Conservation (phyloP, 2,113 vertebrate species). For the Bubo blakistoni region DNA sequence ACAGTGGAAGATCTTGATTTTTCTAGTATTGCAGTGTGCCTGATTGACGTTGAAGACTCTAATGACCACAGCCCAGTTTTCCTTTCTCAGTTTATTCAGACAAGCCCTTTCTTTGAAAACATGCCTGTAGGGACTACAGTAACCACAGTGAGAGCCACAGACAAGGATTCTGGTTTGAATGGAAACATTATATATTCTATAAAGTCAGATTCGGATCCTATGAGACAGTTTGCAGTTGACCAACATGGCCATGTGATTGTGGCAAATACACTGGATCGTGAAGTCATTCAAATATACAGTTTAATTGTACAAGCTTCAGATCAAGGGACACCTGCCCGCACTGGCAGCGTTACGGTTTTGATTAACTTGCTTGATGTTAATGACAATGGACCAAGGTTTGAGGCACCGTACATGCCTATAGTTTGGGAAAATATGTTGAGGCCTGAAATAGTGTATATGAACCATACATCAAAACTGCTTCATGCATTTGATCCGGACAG, state of each 20-base stretch:
- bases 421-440: constrained; percentile 82
- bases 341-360: constrained; percentile 79
- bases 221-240: constrained; percentile 77
- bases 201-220: constrained; percentile 78
- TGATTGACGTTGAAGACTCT: constrained; percentile 85
- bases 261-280: constrained; percentile 77
- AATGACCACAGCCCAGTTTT: constrained; percentile 88
- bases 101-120: constrained; percentile 80
- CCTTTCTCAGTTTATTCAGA: constrained; percentile 76
- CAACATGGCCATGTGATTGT: constrained; percentile 78
- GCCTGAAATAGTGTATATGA: constrained; percentile 79
- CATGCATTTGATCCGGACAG: constrained; percentile 78
- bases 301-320: constrained; percentile 83
- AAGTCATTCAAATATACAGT: constrained; percentile 72
- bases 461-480: constrained; percentile 80
- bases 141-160: constrained; percentile 77
- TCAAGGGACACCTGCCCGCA: constrained; percentile 75
- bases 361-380: constrained; percentile 84
- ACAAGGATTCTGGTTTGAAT: constrained; percentile 84
- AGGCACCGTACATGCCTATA: constrained; percentile 77
- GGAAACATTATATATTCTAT: constrained; percentile 82
- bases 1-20: constrained; percentile 86
- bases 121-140: constrained; percentile 78
- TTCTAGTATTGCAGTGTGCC: constrained; percentile 79
- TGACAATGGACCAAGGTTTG: constrained; percentile 88